Evolutionary conservation across 2,113 vertebrate genomes (phyloP), one percentile per base, ranked within the genome.

Genomic region (Nyctibius bracteatus): DNA sequence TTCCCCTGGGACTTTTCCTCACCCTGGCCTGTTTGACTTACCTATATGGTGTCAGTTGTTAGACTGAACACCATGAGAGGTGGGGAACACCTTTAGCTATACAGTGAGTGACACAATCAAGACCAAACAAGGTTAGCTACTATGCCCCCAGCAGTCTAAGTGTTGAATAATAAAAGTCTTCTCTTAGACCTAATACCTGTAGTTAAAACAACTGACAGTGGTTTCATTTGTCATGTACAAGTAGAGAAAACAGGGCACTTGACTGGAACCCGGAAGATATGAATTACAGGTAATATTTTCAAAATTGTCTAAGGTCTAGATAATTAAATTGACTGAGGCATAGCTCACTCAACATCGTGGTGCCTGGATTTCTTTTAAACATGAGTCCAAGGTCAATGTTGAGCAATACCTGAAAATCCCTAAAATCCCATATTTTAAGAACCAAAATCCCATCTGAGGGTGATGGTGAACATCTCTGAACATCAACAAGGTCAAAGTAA

Each of bases 261-360:
- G 1, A 28, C 55, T 92, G 61, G 52, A 95, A 90, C 75, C 25
- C 11, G 3, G 35, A 94, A 90, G 67, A 71, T 39, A 77, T 31
- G 58, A 90, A 83, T 73, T 86, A 83, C 10, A 3, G 55, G 55
- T 62, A 88, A n/a, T 94, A 86, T 81, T 88, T 92, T 86, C 49
- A 94, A 90, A 92, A 90, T 55, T 68, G 35, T 88, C 51, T 79
- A 81, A 81, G 30, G 24, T 63, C 43, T 84, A 67, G 51, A 57
- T 91, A 92, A 96, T 92, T 82, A 71, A 90, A 94, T 81, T 84
- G 92, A 90, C 58, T 95, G 62, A 54, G 62, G 71, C 81, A 94
- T 52, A 74, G 19, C 77, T 95, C 84, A 63, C 65, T 91, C 72
- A 90, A 46, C 46, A 84, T 92, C 41, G 51, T 14, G 30, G 35